Evolutionary conservation across 2,113 vertebrate genomes (phyloP).

Genomic region (Apeltes quadracus): DNA sequence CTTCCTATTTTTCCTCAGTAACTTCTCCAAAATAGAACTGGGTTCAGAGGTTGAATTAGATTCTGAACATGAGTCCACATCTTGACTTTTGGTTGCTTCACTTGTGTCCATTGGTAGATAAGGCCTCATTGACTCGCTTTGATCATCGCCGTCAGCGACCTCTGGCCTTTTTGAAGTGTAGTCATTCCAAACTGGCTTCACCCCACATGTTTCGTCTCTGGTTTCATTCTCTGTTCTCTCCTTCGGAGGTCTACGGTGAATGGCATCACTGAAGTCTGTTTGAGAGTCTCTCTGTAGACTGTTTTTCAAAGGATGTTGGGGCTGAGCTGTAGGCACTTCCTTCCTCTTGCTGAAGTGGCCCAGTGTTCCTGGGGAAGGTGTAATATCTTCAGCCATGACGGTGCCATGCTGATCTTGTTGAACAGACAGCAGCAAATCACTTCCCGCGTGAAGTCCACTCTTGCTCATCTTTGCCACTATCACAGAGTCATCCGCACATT

Average conservation of each 20-base stretch:
- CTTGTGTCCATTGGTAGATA: slow-evolving; percentile 13
- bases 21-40: slow-evolving; percentile 72
- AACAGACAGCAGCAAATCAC: slow-evolving; percentile 32
- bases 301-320: slow-evolving; percentile 70
- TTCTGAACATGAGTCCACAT: background rate
- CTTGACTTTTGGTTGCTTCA: slow-evolving; percentile 12
- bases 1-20: slow-evolving; percentile 67
- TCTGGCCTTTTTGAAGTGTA: slow-evolving; percentile 27
- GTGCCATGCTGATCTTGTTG: slow-evolving; percentile 34
- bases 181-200: slow-evolving; percentile 22
- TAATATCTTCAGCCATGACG: slow-evolving; percentile 31
- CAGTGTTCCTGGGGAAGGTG: slow-evolving; percentile 53
- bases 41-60: slow-evolving; percentile 38
- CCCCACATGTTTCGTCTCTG: slow-evolving; percentile 38
- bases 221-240: slow-evolving; percentile 25
- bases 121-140: slow-evolving; percentile 17
- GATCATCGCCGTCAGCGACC: slow-evolving; percentile 20
- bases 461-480: slow-evolving; percentile 20
- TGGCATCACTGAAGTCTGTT: slow-evolving; percentile 46
- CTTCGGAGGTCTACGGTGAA: slow-evolving; percentile 45
- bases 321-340: slow-evolving; percentile 47
- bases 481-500: slow-evolving; percentile 24
- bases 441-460: slow-evolving; percentile 35
- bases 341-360: slow-evolving; percentile 60
- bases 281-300: slow-evolving; percentile 57